Base-by-base conservation (phyloP, 2,888 invertebrate genomes). In the Eurois occulta region DNA sequence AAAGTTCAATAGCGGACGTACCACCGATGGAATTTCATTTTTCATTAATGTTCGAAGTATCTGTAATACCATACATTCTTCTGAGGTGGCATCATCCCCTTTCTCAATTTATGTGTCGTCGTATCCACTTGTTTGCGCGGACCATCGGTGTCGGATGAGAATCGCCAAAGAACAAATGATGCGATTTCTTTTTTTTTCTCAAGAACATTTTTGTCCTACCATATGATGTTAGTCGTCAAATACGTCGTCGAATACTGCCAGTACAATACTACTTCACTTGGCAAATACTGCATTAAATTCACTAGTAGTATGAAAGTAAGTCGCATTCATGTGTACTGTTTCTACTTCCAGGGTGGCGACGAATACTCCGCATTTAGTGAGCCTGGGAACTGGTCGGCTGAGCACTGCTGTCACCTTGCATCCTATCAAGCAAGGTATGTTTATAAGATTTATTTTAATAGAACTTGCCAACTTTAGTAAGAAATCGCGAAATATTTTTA, bases 401-500 rank as follows among this genome's bases (percentile, higher is more conserved):
- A 99, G 99, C 94, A 99, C 99, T 55, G 98, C 99, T n/a, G 98
- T 99, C 90, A 99, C 99, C 52, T 97, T 99, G 88, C 98, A 99
- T 95, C 99, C 99, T 87, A 97, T 99, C 91, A 98, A 98, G 88
- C 98, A 98, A 97, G 99, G 99, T 99, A 94, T 93, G 87, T 84
- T 2, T 0, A 55, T 55, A 10, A 21, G 21, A 1, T 60, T 18
- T 32, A 0, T 60, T 21, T 21, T 60, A 21, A 28, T 28, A 7
- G 28, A 58, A 16, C 16, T 58, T 16, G 28, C 16, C 1, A 28
- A 28, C 28, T 58, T 16, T 28, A 28, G 58, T 58, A 28, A 4
- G 28, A 43, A 67, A 66, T 66, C 3, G 66, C 28, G 28, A 21
- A 28, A 13, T 66, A 41, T 66, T 41, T 28, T 43, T 13, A 66